phyloP scores from a whole-genome alignment of 2,113 vertebrate species.

The Orientallactaga bullata region DNA sequence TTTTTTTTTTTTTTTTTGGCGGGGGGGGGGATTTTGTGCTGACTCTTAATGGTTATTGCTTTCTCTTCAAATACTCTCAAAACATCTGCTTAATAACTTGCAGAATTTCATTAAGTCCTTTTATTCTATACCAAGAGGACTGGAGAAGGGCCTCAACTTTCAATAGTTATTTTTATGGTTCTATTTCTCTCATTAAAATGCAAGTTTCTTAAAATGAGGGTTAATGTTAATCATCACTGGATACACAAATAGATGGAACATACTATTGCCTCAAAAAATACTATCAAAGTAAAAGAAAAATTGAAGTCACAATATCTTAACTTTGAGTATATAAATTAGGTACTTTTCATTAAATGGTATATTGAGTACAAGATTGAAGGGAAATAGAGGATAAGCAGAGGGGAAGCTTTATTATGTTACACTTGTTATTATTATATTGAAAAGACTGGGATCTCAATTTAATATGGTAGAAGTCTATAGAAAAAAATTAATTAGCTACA shows the following conservation, averaged over 20 bases:
- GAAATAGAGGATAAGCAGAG: neutral
- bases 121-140: neutral
- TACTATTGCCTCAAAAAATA: neutral
- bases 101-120: constrained; percentile 46
- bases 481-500: neutral
- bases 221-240: neutral
- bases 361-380: neutral
- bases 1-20: too few species aligned
- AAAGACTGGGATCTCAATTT: neutral
- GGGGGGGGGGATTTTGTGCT: constrained; percentile 42
- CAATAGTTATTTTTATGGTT: neutral
- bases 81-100: constrained; percentile 65
- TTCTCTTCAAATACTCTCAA: constrained; percentile 60
- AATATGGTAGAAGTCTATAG: neutral
- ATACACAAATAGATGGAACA: neutral
- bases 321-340: neutral
- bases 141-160: neutral
- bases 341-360: neutral
- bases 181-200: constrained; percentile 37
- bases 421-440: neutral
- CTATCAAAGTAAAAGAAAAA: neutral
- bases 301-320: neutral
- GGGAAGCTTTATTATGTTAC: neutral
- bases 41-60: constrained; percentile 56
- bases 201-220: neutral